Base-by-base conservation (phyloP, 1,140 invertebrate genomes). In the Ladona fulva region DNA sequence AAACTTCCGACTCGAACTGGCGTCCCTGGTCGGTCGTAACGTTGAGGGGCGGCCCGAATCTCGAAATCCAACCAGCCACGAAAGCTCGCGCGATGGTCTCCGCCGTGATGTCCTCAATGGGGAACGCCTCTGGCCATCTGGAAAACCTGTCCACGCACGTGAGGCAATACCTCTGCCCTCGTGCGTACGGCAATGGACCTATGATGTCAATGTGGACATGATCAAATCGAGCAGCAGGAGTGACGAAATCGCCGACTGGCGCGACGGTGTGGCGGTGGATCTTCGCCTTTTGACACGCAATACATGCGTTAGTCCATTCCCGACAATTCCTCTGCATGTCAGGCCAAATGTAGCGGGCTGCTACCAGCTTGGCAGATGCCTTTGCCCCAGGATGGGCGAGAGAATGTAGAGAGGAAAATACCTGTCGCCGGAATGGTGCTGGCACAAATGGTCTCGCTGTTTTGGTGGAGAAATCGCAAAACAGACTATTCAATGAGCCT, bases 1-100 rank as follows among this genome's bases (percentile, higher is more conserved):
- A n/a, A n/a, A n/a, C n/a, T n/a, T 0, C 59, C 73, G 82, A 81
- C 74, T 84, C 82, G 76, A 86, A 85, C 75, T 86, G 83, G 37
- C 52, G 52, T 14, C 52, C 52, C n/a, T 66, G 52, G 52, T 66
- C 52, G 3, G 81, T 84, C 0, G 80, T 85, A 76, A 85, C 82
- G 24, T 75, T 78, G 37, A 24, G 8, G 24, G 84, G 81, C 66
- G 76, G 29, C 59, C 83, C 84, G 80, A 82, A 86, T 19, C 83
- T 66, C 11, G 81, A 44, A 19, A 86, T 81, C 85, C 85, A 86
- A 42, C 76, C 77, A 22, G 76, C 42, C 42, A 83, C 19, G 25
- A 87, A 80, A 11, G 81, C 80, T 74, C 77, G 52, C 7, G 83
- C 83, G 14, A 84, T 82, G 5, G 84, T 83, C 74, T 84, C 82